Conservation (phyloP, 2,797 vertebrate species). For the Gallinago solitaria region DNA sequence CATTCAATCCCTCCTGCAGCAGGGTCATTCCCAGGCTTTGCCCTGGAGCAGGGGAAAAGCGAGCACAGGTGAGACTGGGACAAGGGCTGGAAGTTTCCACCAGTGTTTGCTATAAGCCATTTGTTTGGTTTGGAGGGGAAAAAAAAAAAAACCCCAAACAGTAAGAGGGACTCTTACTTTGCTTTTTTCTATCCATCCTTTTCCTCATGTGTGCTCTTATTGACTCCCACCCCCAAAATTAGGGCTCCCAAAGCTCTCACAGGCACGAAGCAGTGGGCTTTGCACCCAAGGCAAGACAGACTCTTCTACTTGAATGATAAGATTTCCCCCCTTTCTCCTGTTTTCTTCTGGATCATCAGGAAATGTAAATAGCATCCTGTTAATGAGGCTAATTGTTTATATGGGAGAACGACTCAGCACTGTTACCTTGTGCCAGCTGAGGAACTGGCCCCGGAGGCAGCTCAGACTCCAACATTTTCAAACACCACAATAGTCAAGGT, state of each 20-base stretch:
- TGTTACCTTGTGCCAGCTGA: neutral
- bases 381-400: neutral
- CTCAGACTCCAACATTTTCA: neutral
- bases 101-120: neutral
- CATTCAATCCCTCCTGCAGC: neutral
- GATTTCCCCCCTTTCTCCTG: neutral
- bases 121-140: neutral
- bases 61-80: neutral
- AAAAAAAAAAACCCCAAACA: neutral
- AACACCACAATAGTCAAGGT: neutral
- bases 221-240: neutral
- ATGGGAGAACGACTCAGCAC: neutral
- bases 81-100: neutral
- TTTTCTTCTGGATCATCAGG: neutral
- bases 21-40: neutral
- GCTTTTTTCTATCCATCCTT: neutral
- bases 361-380: neutral
- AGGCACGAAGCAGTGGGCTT: neutral
- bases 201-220: fast-evolving
- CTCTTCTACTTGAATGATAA: neutral
- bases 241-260: neutral
- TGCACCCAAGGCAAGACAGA: neutral
- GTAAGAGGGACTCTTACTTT: neutral
- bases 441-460: neutral
- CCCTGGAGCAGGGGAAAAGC: neutral